phyloP scores from a whole-genome alignment of 1,140 invertebrate genomes.

The Drosophila ercepeae region DNA sequence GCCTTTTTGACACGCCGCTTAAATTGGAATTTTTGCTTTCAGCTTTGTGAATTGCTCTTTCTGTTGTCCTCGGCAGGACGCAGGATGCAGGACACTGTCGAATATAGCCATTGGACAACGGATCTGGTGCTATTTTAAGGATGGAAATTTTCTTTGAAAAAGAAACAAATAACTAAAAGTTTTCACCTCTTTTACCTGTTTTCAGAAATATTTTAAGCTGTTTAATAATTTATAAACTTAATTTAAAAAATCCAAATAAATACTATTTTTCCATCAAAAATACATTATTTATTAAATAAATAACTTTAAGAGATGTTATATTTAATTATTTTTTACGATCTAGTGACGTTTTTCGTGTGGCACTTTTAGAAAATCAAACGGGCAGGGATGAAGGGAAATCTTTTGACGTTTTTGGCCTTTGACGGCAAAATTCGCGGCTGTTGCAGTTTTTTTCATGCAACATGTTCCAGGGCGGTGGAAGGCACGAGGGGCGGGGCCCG shows the following conservation, averaged over 20 bases:
- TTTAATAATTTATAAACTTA: too few species aligned
- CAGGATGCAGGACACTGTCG: neutral
- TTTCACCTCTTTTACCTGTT: too few species aligned
- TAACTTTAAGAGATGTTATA: too few species aligned
- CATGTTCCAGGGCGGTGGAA: constrained; percentile 8
- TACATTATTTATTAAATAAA: too few species aligned
- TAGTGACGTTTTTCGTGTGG: neutral
- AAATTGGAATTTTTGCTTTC: constrained; percentile 70
- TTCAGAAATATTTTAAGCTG: too few species aligned
- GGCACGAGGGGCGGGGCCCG: constrained; percentile 1
- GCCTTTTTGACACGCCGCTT: constrained; percentile 71
- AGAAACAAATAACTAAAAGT: too few species aligned
- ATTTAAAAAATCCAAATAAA: too few species aligned
- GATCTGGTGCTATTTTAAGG: too few species aligned
- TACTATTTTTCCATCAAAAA: too few species aligned
- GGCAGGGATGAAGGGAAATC: constrained; percentile 52
- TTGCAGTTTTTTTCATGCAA: constrained; percentile 21
- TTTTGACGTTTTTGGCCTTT: constrained; percentile 51
- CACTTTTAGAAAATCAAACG: constrained; percentile 1
- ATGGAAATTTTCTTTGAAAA: too few species aligned
- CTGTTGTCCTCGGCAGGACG: constrained; percentile 9
- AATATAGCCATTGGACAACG: too few species aligned
- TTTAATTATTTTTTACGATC: constrained; percentile 1
- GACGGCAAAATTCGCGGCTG: constrained; percentile 46
- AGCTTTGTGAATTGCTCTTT: constrained; percentile 24